Percentiles rank a stretch among this genome's conserved stretches.
phyloP scores from a whole-genome alignment of 2,797 vertebrate genomes.

The Phalanger gymnotis region DNA sequence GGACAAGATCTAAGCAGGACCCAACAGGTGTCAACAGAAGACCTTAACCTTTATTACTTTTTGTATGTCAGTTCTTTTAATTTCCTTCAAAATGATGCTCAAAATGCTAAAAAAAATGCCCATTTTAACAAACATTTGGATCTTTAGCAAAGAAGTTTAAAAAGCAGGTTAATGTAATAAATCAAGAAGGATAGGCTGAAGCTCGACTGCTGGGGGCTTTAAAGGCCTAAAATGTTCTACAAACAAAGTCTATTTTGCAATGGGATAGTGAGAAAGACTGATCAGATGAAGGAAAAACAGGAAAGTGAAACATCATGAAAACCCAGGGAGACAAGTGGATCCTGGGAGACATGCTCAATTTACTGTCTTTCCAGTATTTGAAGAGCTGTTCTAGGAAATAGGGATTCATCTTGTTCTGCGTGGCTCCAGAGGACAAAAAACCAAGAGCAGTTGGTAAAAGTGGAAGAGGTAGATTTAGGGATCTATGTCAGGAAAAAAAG shows the following conservation, averaged over 20 bases:
- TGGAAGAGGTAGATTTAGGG: background rate
- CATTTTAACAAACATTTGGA: background rate
- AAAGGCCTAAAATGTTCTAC: background rate
- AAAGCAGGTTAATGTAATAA: background rate
- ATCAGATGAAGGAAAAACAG: background rate
- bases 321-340: background rate
- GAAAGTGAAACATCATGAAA: background rate
- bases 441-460: background rate
- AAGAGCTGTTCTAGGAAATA: background rate
- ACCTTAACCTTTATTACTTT: background rate
- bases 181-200: background rate
- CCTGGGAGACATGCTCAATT: background rate
- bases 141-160: background rate
- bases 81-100: background rate
- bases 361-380: background rate
- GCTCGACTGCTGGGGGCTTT: background rate
- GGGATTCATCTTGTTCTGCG: background rate
- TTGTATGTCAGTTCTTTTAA: background rate
- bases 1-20: background rate
- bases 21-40: background rate
- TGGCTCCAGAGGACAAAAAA: background rate
- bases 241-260: background rate
- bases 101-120: background rate
- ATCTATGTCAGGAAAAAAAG: background rate
- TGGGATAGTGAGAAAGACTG: background rate